Conservation (phyloP, 2,113 vertebrate species). For the Megaleporinus macrocephalus region DNA sequence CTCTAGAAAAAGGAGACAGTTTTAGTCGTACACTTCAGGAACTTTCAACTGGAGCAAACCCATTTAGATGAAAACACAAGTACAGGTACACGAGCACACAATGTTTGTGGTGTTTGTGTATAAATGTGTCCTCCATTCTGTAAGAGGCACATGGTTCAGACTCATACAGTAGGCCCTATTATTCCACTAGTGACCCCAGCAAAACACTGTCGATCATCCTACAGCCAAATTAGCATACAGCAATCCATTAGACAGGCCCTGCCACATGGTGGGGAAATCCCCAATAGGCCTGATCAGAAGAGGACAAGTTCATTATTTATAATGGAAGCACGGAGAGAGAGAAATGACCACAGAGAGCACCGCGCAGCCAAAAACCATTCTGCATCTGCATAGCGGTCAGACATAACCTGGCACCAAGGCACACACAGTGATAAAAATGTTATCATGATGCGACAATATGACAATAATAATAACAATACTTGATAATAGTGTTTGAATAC, state of each 20-base stretch:
- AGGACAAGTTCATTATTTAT: conserved; percentile 52
- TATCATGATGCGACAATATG: too few species aligned
- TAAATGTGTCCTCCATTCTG: conserved; percentile 29
- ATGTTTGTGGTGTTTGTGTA: conserved; percentile 42
- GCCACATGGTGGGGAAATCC: conserved; percentile 45
- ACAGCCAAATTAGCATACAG: conserved; percentile 49
- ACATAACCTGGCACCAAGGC: neutral
- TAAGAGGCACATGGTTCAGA: conserved; percentile 46
- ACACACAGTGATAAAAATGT: neutral
- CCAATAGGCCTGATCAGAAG: conserved; percentile 47
- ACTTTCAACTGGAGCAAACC: neutral
- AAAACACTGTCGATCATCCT: conserved; percentile 39
- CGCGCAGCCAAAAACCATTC: conserved; percentile 1
- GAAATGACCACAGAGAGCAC: conserved; percentile 1
- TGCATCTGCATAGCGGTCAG: neutral
- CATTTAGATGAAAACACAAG: conserved; percentile 33
- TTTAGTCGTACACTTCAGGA: conserved; percentile 54
- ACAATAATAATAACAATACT: too few species aligned
- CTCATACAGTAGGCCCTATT: conserved; percentile 29
- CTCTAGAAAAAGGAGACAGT: conserved; percentile 43
- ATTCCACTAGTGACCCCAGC: conserved; percentile 44
- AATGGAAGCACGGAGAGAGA: conserved; percentile 27
- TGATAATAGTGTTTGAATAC: too few species aligned
- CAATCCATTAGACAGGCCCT: conserved; percentile 51
- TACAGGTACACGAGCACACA: conserved; percentile 53